Evolutionary conservation across 2,888 invertebrate genomes (phyloP).

Genomic region (Temnothorax ravouxi): DNA sequence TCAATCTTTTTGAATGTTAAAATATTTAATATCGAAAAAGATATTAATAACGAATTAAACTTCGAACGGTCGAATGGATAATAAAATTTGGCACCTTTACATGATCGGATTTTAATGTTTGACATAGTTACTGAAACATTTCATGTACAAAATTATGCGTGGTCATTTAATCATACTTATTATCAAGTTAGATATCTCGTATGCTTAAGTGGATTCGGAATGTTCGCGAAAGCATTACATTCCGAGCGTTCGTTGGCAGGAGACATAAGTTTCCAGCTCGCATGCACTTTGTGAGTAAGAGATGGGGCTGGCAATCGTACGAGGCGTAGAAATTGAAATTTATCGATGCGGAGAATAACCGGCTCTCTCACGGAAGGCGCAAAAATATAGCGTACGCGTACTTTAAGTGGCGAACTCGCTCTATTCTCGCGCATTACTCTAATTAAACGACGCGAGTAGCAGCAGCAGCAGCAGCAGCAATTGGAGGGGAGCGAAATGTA

Average conservation of each 20-base stretch:
- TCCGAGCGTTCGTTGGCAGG: constrained; percentile 2
- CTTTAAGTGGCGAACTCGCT: constrained; percentile 45
- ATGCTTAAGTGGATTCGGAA: not conserved
- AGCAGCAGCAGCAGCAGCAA: not conserved
- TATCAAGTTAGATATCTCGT: not conserved
- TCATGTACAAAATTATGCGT: not conserved
- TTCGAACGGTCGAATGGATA: not conserved
- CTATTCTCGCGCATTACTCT: constrained; percentile 52
- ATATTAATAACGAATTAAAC: not conserved
- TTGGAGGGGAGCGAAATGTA: constrained; percentile 34
- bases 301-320: constrained; percentile 32
- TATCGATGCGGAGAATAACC: constrained; percentile 35
- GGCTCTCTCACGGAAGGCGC: constrained; percentile 23
- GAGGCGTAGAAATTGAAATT: constrained; percentile 50
- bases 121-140: not conserved
- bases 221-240: constrained; percentile 7
- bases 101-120: not conserved
- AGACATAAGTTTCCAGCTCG: constrained; percentile 41
- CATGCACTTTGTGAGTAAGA: constrained; percentile 41
- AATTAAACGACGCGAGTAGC: constrained; percentile 49
- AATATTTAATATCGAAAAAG: constrained; percentile 1
- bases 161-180: not conserved
- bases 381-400: constrained; percentile 46
- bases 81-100: not conserved
- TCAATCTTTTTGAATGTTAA: not conserved